phyloP scores from a whole-genome alignment of 2,888 invertebrate species.

The Crioceris asparagi region DNA sequence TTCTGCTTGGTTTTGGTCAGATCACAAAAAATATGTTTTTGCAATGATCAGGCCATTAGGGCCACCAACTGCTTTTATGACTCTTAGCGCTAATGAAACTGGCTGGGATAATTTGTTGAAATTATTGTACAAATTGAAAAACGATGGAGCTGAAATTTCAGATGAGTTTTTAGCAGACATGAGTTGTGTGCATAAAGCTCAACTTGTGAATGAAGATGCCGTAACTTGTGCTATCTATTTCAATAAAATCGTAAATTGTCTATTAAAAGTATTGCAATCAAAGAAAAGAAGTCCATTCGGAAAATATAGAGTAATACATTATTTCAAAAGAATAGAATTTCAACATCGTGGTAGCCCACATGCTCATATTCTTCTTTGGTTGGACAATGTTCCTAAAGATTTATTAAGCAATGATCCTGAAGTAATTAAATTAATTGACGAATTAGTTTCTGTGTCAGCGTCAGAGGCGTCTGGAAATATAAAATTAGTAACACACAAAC shows the following conservation, averaged over 20 bases:
- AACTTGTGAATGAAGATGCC: too few species aligned
- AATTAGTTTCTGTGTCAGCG: too few species aligned
- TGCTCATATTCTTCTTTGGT: constrained; percentile 9
- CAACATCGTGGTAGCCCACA: too few species aligned
- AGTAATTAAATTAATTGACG: constrained; percentile 24
- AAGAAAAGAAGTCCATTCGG: constrained; percentile 28
- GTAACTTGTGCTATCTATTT: too few species aligned
- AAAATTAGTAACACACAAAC: constrained; percentile 23
- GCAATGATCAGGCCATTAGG: not conserved
- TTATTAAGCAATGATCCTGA: constrained; percentile 1
- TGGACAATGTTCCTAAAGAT: constrained; percentile 1
- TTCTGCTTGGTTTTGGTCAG: not conserved
- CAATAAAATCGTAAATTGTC: constrained; percentile 29
- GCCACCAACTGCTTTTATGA: not conserved
- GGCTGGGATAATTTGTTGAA: constrained; percentile 21
- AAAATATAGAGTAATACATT: constrained; percentile 25
- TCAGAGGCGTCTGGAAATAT: constrained; percentile 24
- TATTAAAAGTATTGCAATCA: constrained; percentile 21
- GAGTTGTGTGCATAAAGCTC: constrained; percentile 10
- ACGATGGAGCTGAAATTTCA: constrained; percentile 7
- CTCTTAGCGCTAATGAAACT: not conserved
- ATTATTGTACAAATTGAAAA: constrained; percentile 23
- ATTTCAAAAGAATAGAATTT: constrained; percentile 30
- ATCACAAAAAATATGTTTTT: not conserved
- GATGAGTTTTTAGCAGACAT: constrained; percentile 8